Percentiles rank a stretch among this genome's conserved stretches.
phyloP scores from a whole-genome alignment of 2,888 invertebrate genomes.

The Drosophila lutescens region DNA sequence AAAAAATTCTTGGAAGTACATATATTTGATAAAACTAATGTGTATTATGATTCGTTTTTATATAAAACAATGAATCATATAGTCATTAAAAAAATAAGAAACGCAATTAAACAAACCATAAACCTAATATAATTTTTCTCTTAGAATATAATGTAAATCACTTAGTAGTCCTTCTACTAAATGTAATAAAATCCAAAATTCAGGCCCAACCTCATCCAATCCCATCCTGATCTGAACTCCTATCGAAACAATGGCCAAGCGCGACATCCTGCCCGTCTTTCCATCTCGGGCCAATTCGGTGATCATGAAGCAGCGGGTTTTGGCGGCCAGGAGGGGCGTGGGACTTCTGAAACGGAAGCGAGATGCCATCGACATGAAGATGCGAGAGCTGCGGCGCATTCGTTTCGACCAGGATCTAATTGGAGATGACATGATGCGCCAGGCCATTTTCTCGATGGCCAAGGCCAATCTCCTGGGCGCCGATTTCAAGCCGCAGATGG shows the following conservation, averaged over 20 bases:
- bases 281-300: conserved; percentile 79
- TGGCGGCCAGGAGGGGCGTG: conserved; percentile 71
- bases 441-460: conserved; percentile 74
- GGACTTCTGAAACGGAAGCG: conserved; percentile 76
- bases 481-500: conserved; percentile 67
- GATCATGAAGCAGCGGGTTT: conserved; percentile 65
- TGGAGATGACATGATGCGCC: conserved; percentile 54
- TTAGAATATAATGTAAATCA: too few species aligned
- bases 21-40: not conserved
- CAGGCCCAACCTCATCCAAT: not conserved
- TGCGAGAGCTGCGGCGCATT: conserved; percentile 59
- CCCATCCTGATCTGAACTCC: not conserved
- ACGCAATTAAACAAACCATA: too few species aligned
- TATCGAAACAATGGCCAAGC: conserved; percentile 45
- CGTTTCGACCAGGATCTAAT: conserved; percentile 38
- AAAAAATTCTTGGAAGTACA: not conserved
- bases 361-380: conserved; percentile 77
- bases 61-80: not conserved
- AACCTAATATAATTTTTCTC: too few species aligned
- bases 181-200: conserved; percentile 2
- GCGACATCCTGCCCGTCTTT: conserved; percentile 66
- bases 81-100: not conserved
- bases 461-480: conserved; percentile 76
- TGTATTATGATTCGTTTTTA: not conserved
- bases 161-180: not conserved